Percentiles rank a stretch among this genome's conserved stretches.
Evolutionary conservation across 2,797 vertebrate species (phyloP).

Genomic region (Coilia nasus): DNA sequence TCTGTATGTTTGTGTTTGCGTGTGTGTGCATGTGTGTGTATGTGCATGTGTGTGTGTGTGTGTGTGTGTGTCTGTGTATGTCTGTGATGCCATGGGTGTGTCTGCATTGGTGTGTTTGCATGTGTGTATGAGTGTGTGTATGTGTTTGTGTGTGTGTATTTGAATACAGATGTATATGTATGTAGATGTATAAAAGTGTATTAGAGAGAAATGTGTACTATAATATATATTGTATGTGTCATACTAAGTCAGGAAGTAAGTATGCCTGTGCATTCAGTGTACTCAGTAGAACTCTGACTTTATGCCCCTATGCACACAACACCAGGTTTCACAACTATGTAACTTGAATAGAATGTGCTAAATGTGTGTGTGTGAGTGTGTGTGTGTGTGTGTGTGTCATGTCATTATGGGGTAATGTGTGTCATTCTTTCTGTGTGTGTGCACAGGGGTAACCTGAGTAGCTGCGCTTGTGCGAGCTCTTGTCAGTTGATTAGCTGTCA

Average conservation of each 20-base stretch:
- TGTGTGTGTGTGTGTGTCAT: not conserved
- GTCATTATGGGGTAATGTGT: too few species aligned
- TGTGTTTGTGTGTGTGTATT: not conserved
- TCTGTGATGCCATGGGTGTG: not conserved
- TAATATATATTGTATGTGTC: too few species aligned
- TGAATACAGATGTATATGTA: too few species aligned
- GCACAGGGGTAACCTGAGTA: not conserved
- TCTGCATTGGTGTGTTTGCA: too few species aligned
- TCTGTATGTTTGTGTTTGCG: too few species aligned
- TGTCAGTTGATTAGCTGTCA: conserved; percentile 7
- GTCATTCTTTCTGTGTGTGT: not conserved
- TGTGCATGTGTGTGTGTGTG: not conserved
- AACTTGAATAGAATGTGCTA: not conserved
- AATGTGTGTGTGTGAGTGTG: not conserved
- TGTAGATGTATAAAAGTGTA: too few species aligned
- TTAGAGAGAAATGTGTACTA: too few species aligned
- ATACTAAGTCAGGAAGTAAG: too few species aligned
- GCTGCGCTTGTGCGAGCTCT: not conserved
- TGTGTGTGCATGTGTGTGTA: not conserved
- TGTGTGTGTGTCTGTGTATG: not conserved
- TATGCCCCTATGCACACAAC: too few species aligned
- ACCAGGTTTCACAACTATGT: too few species aligned
- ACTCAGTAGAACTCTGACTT: too few species aligned
- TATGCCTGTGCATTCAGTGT: too few species aligned
- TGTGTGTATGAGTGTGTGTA: not conserved